Conservation (phyloP, 2,888 invertebrate species). For the Volucella zonaria region DNA sequence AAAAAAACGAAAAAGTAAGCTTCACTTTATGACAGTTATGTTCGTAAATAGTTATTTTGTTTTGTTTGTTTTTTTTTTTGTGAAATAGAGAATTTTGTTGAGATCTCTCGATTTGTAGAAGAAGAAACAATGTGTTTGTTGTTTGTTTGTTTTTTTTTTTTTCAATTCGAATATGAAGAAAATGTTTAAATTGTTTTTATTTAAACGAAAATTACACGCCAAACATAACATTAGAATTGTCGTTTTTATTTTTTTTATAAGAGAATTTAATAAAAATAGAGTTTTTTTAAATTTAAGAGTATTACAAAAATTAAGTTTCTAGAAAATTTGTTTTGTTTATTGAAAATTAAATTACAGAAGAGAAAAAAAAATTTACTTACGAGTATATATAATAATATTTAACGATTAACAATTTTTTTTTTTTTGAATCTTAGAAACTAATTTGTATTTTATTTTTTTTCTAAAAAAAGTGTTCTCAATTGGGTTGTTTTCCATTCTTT, state of each 20-base stretch:
- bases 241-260: constrained; percentile 5
- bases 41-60: constrained; percentile 56
- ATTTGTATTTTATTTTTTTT: constrained; percentile 62
- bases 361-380: constrained; percentile 21
- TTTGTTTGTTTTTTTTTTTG: constrained; percentile 50
- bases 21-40: constrained; percentile 71
- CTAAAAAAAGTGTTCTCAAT: constrained; percentile 37
- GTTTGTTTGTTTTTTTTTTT: constrained; percentile 42
- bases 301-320: constrained; percentile 41
- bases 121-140: constrained; percentile 28
- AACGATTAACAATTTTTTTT: constrained; percentile 68
- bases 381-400: constrained; percentile 65
- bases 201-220: constrained; percentile 61
- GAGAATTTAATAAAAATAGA: neutral
- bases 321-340: constrained; percentile 22
- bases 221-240: constrained; percentile 59
- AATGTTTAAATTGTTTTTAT: constrained; percentile 37
- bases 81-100: constrained; percentile 72
- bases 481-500: constrained; percentile 20
- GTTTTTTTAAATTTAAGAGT: constrained; percentile 32
- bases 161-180: constrained; percentile 8
- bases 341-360: constrained; percentile 66
- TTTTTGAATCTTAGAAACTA: constrained; percentile 52
- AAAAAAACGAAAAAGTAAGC: constrained; percentile 51
- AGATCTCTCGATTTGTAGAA: constrained; percentile 71